Base-by-base conservation (phyloP, 2,797 vertebrate species). In the Rhynchonycteris naso region DNA sequence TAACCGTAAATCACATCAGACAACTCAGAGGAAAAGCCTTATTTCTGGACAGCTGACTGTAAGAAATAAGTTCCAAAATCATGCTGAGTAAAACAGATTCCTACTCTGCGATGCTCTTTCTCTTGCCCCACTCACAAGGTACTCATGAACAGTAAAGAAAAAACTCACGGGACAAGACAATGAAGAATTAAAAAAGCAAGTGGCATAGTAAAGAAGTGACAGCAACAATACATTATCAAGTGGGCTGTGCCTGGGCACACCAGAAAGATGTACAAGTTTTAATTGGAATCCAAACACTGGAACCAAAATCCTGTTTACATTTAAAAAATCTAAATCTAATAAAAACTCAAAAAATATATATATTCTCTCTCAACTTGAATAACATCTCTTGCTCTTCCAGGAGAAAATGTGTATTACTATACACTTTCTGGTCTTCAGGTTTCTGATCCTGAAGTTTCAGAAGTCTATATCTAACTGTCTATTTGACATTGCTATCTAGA, bases 1-100 rank as follows among this genome's bases (percentile, higher is more conserved):
- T 87, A 74, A 88, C 26, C 10, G 0, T 81, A 86, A 96, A 83
- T 81, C 47, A 69, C 84, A 90, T 93, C 56, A 94, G 65, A 93
- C 95, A 92, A 81, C 15, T 71, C 6, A 83, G 2, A 88, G 43
- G 18, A 56, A 92, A n/a, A 69, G 61, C 3, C 33, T 90, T 88
- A 85, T 80, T 97, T 94, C 69, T 90, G 74, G n/a, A 69, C 50
- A 97, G 90, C n/a, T 86, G 92, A 85, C 86, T 52, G 30, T 56
- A 43, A 95, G 59, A 79, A 84, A 80, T 72, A 82, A 74, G 47
- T 50, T 69, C 2, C 71, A 47, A 89, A 83, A 90, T 52, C 80
- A 85, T 35, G 74, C 30, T 14, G 21, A 78, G 50, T 33, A 65
- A 47, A 88, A 76, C 0, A 65, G 61, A 89, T 30, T 58, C 65